A percentile compares a stretch with the other conserved stretches of the same genome.
phyloP scores from a whole-genome alignment of 1,140 invertebrate species.

The Riptortus pedestris region DNA sequence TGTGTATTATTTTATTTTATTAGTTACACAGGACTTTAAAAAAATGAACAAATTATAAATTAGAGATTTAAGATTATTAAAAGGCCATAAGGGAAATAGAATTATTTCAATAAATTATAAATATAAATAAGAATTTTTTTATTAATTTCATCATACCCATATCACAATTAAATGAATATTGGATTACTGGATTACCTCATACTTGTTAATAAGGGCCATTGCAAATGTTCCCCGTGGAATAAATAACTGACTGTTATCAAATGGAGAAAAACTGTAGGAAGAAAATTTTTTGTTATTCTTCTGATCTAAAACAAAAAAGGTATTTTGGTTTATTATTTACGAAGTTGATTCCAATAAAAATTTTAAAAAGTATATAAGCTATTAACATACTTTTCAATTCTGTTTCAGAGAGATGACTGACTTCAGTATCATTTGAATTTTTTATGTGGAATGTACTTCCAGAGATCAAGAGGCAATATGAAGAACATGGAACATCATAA shows the following conservation, averaged over 20 bases:
- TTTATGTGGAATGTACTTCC: slow-evolving; percentile 55
- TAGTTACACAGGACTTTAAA: too few relatives aligned
- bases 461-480: slow-evolving; percentile 47
- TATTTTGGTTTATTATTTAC: neutral
- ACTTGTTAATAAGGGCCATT: slow-evolving; percentile 46
- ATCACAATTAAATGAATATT: too few relatives aligned
- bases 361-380: neutral
- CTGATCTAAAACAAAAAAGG: slow-evolving; percentile 38
- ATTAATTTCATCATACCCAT: too few relatives aligned
- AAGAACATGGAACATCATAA: slow-evolving; percentile 32
- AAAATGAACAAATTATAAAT: too few relatives aligned
- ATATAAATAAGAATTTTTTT: too few relatives aligned
- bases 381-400: slow-evolving; percentile 36
- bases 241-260: slow-evolving; percentile 37
- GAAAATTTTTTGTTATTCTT: slow-evolving; percentile 51
- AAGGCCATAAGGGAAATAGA: too few relatives aligned
- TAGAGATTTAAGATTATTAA: too few relatives aligned
- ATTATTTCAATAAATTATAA: too few relatives aligned
- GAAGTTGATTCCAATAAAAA: slow-evolving; percentile 7
- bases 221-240: slow-evolving; percentile 58
- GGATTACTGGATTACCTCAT: too few relatives aligned
- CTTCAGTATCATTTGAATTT: slow-evolving; percentile 34
- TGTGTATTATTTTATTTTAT: too few relatives aligned
- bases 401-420: slow-evolving; percentile 37
- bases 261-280: slow-evolving; percentile 39